phyloP scores from a whole-genome alignment of 2,888 invertebrate species.

The Creontiades dilutus region DNA sequence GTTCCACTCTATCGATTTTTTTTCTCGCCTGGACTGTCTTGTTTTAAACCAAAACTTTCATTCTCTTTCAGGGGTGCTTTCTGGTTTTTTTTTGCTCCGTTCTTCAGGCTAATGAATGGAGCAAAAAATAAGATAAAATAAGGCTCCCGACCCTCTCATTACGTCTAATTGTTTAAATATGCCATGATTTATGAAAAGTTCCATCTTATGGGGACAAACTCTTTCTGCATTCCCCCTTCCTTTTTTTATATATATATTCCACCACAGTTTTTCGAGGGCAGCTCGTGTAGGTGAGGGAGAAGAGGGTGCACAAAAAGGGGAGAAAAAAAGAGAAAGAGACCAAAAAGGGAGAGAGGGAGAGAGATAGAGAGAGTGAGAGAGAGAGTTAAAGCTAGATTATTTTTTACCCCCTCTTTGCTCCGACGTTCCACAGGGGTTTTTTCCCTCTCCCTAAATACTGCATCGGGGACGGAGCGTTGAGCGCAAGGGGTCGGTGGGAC shows the following conservation, averaged over 20 bases:
- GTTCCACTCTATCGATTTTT: no score
- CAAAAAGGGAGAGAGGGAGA: conserved; percentile 44
- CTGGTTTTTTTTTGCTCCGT: no score
- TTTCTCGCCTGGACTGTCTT: no score
- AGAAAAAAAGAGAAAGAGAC: conserved; percentile 55
- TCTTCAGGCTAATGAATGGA: no score
- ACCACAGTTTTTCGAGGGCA: conserved; percentile 33
- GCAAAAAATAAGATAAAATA: no score
- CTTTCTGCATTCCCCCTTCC: not conserved
- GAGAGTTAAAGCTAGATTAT: conserved; percentile 65
- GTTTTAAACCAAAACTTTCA: no score
- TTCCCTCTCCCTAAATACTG: conserved; percentile 60
- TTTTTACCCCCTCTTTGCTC: conserved; percentile 53
- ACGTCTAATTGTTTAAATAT: conserved; percentile 48
- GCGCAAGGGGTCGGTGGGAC: conserved; percentile 37
- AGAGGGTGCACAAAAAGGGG: conserved; percentile 44
- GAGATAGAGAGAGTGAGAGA: conserved; percentile 55
- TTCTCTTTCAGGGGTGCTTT: no score
- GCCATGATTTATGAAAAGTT: conserved; percentile 55
- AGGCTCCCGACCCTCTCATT: conserved; percentile 26
- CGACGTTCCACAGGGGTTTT: conserved; percentile 16
- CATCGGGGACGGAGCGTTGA: conserved; percentile 47
- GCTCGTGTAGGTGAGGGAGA: not conserved
- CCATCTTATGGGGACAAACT: conserved; percentile 46
- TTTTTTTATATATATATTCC: not conserved